Base-by-base conservation (phyloP, 53 echinoderm and acorn worm genomes). In the Arbacia lixula region DNA sequence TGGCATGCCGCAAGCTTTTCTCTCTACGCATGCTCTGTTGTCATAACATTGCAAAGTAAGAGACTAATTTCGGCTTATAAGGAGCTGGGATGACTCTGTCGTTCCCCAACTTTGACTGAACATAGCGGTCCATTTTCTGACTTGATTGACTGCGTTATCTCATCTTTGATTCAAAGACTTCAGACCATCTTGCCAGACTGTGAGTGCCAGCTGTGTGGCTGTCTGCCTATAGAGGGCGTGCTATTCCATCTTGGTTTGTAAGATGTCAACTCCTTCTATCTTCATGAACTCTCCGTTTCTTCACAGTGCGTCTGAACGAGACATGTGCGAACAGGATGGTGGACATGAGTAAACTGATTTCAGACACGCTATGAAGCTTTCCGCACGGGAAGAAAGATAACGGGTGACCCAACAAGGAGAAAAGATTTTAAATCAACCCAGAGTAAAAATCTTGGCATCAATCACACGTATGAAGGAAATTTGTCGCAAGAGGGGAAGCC, bases 71-170 rank as follows among this genome's bases (percentile, higher is more conserved):
- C n/a, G n/a, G n/a, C n/a, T n/a, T n/a, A n/a, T n/a, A n/a, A 56
- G 14, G 8, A 68, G 64, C 42, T 64, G 82, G 82, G 82, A 62
- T 63, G 82, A 81, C 82, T 12, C 82, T 32, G 10, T 64, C 27
- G 82, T 81, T 81, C 82, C 82, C 82, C 82, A 81, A 81, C 82
- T 81, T 22, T 64, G 64, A 81, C 62, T 49, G 29, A 33, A 63
- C n/a, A n/a, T n/a, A n/a, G n/a, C n/a, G n/a, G n/a, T n/a, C n/a
- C n/a, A n/a, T n/a, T n/a, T n/a, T n/a, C n/a, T n/a, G n/a, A n/a
- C n/a, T n/a, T n/a, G n/a, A n/a, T n/a, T n/a, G n/a, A n/a, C n/a
- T n/a, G n/a, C n/a, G n/a, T n/a, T n/a, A n/a, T n/a, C n/a, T n/a
- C n/a, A n/a, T n/a, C n/a, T n/a, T n/a, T n/a, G n/a, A n/a, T n/a